Conservation (phyloP, 2,113 vertebrate species). For the Candoia aspera region DNA sequence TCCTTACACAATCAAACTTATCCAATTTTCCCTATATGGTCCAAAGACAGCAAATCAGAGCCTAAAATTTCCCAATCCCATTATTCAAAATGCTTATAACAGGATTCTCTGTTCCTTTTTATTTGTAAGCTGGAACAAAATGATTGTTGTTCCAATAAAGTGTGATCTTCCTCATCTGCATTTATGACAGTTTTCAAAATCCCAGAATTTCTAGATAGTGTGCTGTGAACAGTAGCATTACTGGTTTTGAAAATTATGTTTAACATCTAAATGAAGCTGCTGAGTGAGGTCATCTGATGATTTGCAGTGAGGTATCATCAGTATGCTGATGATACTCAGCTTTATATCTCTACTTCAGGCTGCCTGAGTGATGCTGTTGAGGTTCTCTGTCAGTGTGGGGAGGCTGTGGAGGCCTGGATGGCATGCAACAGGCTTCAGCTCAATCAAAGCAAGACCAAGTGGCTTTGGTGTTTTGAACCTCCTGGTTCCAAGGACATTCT, state of each 20-base stretch:
- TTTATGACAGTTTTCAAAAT: neutral
- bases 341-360: neutral
- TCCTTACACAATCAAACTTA: neutral
- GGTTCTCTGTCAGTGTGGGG: neutral
- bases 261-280: neutral
- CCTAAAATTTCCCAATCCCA: neutral
- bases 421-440: neutral
- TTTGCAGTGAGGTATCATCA: neutral
- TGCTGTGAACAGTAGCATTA: neutral
- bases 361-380: neutral
- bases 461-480: neutral
- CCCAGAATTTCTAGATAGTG: neutral
- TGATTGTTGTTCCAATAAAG: neutral
- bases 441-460: neutral
- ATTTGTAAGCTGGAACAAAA: neutral
- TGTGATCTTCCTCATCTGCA: neutral
- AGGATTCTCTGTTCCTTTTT: neutral
- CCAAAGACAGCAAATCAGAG: neutral
- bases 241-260: neutral
- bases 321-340: neutral
- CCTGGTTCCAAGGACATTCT: neutral
- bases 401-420: neutral
- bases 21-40: neutral
- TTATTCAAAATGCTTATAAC: neutral
- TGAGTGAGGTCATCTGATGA: neutral